A percentile compares a stretch with the other conserved stretches of the same genome.
phyloP scores from a whole-genome alignment of 2,888 invertebrate species.

The Meandrusa payeni region DNA sequence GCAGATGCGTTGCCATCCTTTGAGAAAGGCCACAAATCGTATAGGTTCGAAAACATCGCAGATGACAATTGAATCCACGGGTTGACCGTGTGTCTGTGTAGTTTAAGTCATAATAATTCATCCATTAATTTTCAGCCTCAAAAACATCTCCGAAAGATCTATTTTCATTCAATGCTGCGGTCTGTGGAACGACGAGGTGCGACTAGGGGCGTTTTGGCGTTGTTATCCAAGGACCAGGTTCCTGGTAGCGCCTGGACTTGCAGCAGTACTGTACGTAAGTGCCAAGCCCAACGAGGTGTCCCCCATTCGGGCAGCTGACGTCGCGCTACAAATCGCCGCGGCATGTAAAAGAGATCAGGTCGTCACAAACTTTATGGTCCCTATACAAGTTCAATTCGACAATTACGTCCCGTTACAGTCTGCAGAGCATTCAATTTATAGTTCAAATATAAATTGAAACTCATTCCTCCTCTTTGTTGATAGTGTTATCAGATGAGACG shows the following conservation, averaged over 20 bases:
- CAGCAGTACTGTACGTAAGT: slow-evolving; percentile 38
- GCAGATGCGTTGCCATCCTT: too few species aligned
- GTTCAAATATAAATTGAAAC: too few species aligned
- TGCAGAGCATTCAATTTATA: slow-evolving; percentile 1
- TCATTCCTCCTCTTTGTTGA: too few species aligned
- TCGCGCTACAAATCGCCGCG: slow-evolving; percentile 50
- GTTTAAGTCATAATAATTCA: too few species aligned
- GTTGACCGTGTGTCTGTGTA: too few species aligned
- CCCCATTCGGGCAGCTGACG: slow-evolving; percentile 38
- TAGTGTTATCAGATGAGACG: too few species aligned
- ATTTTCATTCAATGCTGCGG: slow-evolving; percentile 54
- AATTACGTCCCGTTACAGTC: slow-evolving; percentile 36
- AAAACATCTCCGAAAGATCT: slow-evolving; percentile 44
- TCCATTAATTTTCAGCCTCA: slow-evolving; percentile 45
- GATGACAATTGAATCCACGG: too few species aligned
- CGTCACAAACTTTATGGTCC: slow-evolving; percentile 50
- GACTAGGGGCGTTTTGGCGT: slow-evolving; percentile 53
- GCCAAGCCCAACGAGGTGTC: slow-evolving; percentile 44
- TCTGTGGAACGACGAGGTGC: slow-evolving; percentile 47
- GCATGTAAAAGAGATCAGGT: slow-evolving; percentile 53
- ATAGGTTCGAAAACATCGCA: too few species aligned
- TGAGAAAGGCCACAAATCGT: too few species aligned
- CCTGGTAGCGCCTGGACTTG: slow-evolving; percentile 53
- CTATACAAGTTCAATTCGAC: slow-evolving; percentile 47
- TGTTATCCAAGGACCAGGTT: slow-evolving; percentile 53